phyloP scores from a whole-genome alignment of 2,888 invertebrate species.

The Phragmatobia fuliginosa region DNA sequence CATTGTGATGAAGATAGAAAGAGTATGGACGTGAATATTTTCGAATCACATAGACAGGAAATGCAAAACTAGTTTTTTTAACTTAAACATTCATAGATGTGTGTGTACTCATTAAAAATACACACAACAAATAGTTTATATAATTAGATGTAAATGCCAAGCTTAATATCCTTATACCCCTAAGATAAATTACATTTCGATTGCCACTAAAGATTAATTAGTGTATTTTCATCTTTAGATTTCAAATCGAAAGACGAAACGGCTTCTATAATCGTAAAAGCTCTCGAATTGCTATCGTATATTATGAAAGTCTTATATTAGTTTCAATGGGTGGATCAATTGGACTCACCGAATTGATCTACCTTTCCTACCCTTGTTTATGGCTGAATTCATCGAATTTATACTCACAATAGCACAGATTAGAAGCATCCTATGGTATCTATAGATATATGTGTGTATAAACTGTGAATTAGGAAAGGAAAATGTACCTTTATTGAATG shows the following conservation, averaged over 20 bases:
- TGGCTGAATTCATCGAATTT: constrained; percentile 29
- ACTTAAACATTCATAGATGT: neutral
- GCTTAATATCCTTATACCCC: neutral
- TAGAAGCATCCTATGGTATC: constrained; percentile 19
- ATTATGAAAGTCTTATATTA: constrained; percentile 16
- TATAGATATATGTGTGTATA: neutral
- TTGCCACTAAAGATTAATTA: neutral
- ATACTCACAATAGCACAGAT: constrained; percentile 35
- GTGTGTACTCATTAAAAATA: too few species aligned
- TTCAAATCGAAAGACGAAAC: too few species aligned
- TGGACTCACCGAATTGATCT: neutral
- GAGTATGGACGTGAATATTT: too few species aligned
- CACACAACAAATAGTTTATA: too few species aligned
- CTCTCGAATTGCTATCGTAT: constrained; percentile 1
- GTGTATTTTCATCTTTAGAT: too few species aligned
- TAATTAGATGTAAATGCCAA: neutral
- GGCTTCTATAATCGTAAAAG: neutral
- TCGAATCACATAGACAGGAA: neutral
- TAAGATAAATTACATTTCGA: neutral
- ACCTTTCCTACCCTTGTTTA: constrained; percentile 24
- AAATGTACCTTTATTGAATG: neutral
- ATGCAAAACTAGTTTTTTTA: neutral
- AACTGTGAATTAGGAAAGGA: neutral
- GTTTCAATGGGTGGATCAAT: constrained; percentile 16
- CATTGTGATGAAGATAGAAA: too few species aligned